Percentiles rank a stretch among this genome's conserved stretches.
Conservation (phyloP, 2,113 vertebrate species). For the Pao palembangensis region DNA sequence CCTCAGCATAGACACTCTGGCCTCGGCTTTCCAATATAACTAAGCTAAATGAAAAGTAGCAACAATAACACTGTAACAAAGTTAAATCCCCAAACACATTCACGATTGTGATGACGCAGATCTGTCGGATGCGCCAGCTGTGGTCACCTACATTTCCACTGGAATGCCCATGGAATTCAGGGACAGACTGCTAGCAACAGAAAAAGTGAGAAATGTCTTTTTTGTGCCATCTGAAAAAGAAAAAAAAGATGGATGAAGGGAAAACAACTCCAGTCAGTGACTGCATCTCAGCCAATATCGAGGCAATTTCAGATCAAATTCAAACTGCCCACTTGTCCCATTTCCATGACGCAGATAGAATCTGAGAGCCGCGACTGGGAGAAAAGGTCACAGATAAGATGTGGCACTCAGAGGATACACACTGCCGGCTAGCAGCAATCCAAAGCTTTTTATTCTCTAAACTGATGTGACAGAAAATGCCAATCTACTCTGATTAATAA, state of each 20-base stretch:
- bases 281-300: slow-evolving; percentile 68
- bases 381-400: slow-evolving; percentile 71
- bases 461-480: slow-evolving; percentile 15
- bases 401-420: slow-evolving; percentile 34
- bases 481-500: slow-evolving; percentile 9
- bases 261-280: slow-evolving; percentile 52
- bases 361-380: slow-evolving; percentile 50
- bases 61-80: too few relatives aligned
- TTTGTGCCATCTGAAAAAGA: not conserved
- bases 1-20: too few relatives aligned
- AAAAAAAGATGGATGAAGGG: slow-evolving; percentile 42
- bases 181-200: slow-evolving; percentile 34
- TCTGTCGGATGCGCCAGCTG: too few relatives aligned
- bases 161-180: slow-evolving; percentile 45
- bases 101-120: too few relatives aligned
- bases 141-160: not conserved
- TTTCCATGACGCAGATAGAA: slow-evolving; percentile 65
- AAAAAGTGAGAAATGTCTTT: slow-evolving; percentile 37
- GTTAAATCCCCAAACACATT: too few relatives aligned
- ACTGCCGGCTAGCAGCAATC: slow-evolving; percentile 28
- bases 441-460: slow-evolving; percentile 13
- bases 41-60: too few relatives aligned
- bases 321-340: slow-evolving; percentile 64
- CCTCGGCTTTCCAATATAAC: too few relatives aligned
- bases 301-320: slow-evolving; percentile 71